Conservation (phyloP, 1,140 invertebrate species). For the Neelides sp. region DNA sequence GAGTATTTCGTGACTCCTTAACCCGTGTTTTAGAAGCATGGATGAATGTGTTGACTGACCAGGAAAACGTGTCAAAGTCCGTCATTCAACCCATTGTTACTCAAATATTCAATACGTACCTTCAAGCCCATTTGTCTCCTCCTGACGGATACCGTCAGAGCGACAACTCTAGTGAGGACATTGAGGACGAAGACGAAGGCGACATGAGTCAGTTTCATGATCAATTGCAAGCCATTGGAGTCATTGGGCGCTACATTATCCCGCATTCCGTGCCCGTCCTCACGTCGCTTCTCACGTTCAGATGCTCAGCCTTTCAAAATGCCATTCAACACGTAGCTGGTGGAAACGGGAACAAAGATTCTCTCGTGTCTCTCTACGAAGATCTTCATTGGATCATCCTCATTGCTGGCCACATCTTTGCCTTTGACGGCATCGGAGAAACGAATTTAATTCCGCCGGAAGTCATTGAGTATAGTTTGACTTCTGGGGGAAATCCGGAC, state of each 20-base stretch:
- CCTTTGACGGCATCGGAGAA: constrained; percentile 60
- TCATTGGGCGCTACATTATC: constrained; percentile 36
- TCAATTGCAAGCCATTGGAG: constrained; percentile 54
- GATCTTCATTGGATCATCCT: constrained; percentile 80
- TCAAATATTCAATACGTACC: constrained; percentile 55
- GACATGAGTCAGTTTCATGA: constrained; percentile 55
- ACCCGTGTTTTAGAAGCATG: constrained; percentile 69
- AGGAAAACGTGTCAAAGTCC: constrained; percentile 42
- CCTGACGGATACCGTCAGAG: constrained; percentile 58
- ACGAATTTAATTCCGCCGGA: constrained; percentile 59
- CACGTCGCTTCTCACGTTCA: constrained; percentile 19
- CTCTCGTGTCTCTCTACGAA: constrained; percentile 55
- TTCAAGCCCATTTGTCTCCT: constrained; percentile 65
- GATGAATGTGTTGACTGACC: constrained; percentile 51
- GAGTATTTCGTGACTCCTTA: constrained; percentile 61
- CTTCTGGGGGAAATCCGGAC: constrained; percentile 4
- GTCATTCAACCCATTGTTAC: constrained; percentile 36
- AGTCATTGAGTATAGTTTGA: constrained; percentile 41
- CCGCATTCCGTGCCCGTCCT: constrained; percentile 29
- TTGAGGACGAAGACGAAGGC: constrained; percentile 55
- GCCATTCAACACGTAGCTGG: constrained; percentile 17
- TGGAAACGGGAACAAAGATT: constrained; percentile 9
- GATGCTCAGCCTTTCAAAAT: constrained; percentile 22
- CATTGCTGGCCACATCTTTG: constrained; percentile 55
- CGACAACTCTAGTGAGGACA: constrained; percentile 36